Percentiles rank a stretch among this genome's conserved stretches.
Evolutionary conservation across 2,113 vertebrate genomes (phyloP).

Genomic region (Excalfactoria chinensis): DNA sequence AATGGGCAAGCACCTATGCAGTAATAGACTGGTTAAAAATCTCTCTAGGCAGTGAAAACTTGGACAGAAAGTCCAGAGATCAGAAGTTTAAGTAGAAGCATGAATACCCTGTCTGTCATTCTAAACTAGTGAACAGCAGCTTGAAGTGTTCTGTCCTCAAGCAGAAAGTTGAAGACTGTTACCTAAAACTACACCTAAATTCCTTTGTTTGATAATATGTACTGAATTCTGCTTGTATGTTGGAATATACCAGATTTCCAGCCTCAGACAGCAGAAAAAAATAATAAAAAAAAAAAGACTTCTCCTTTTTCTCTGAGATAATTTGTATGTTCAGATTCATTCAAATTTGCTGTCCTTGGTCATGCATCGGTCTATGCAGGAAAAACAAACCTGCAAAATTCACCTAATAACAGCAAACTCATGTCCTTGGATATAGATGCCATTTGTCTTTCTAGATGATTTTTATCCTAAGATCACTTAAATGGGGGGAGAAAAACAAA

Average conservation of each 20-base stretch:
- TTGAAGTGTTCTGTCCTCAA: not conserved
- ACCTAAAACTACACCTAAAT: not conserved
- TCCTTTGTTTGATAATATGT: not conserved
- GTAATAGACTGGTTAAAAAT: not conserved
- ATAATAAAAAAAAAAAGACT: not conserved
- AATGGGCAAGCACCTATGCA: not conserved
- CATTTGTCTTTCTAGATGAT: not conserved
- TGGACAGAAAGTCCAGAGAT: not conserved
- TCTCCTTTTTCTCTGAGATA: not conserved
- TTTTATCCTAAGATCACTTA: not conserved
- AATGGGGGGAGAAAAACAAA: not conserved
- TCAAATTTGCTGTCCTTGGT: not conserved
- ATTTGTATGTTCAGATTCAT: not conserved
- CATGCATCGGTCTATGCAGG: not conserved
- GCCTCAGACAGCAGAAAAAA: not conserved
- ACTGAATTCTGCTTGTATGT: accelerated
- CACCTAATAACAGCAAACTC: not conserved
- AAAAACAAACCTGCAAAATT: not conserved
- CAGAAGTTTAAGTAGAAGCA: not conserved
- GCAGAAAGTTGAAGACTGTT: not conserved
- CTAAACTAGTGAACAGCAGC: not conserved
- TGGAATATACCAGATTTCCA: not conserved
- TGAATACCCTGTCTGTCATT: not conserved
- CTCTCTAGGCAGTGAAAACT: not conserved
- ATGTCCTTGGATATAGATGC: not conserved